These are phyloP conservation scores for Epinephelus awoara DNA, from an alignment of 2,797 vertebrate genomes.

Conservation along the genomic window DNA sequence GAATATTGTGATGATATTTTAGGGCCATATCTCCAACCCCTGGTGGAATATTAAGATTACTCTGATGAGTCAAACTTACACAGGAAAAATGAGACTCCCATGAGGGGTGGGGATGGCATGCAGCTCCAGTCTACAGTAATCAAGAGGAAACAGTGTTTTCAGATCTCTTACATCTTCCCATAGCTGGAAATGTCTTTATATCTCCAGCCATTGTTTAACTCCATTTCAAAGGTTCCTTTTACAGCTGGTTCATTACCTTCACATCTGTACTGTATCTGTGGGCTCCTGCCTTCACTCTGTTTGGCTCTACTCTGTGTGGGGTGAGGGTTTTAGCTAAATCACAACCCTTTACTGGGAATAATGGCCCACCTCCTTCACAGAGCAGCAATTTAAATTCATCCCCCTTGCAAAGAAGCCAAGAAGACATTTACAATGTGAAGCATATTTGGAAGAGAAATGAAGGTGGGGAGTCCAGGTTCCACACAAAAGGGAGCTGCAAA, in stretches of 20 bases:
- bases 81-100: background rate
- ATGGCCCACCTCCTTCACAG: conserved; percentile 25
- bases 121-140: conserved; percentile 1
- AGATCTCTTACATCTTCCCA: conserved; percentile 7
- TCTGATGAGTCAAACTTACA: conserved; percentile 20
- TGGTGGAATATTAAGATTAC: background rate
- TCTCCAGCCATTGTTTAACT: conserved; percentile 20
- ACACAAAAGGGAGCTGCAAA: conserved; percentile 12
- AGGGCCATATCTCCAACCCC: too few species aligned
- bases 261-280: conserved; percentile 11
- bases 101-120: background rate
- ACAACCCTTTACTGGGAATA: conserved; percentile 19
- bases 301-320: conserved; percentile 6
- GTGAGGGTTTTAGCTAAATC: conserved; percentile 40
- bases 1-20: too few species aligned
- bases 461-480: background rate
- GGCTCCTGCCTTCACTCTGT: conserved; percentile 15
- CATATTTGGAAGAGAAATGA: conserved; percentile 19
- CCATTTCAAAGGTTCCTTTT: conserved; percentile 12
- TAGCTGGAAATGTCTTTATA: conserved; percentile 8
- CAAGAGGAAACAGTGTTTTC: background rate
- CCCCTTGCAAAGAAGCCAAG: conserved; percentile 32
- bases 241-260: conserved; percentile 47
- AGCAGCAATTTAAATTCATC: conserved; percentile 35
- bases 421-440: conserved; percentile 30